Base-by-base conservation (phyloP, 2,113 vertebrate species). In the Theristicus caerulescens region DNA sequence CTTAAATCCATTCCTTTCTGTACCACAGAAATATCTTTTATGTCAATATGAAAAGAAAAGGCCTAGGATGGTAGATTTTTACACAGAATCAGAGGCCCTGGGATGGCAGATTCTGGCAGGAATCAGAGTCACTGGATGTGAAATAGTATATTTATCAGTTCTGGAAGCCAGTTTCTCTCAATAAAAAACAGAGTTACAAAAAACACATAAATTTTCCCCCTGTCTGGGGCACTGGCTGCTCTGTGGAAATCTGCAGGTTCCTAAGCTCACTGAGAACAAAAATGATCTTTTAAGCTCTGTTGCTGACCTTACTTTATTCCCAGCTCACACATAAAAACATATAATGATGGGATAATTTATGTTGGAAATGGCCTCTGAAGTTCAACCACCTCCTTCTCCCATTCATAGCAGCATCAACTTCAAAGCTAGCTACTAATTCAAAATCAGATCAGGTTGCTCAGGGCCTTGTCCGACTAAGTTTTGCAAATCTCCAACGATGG, bases 251-350 rank as follows among this genome's bases (percentile, higher is more conserved):
- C 61, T 64, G 51, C 55, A 84, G 42, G 62, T 44, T 80, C n/a
- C 29, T 78, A 72, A 83, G 21, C 51, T 73, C 82, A 88, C 49
- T n/a, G 59, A 38, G 47, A 92, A 76, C 9, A 96, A 90, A 83
- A 96, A 40, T 9, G 6, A 64, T 80, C 25, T 69, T 82, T 91
- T 64, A 94, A 95, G 16, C 19, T 70, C 58, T 66, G 36, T 52
- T 34, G 36, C 69, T 86, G 87, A 83, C 62, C 92, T 90, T 94
- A 58, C 51, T 89, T 67, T 77, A 86, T 79, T 82, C 52, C 84
- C 47, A 87, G 62, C 29, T 95, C 29, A 67, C 59, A 85, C 32
- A 64, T 32, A 32, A 70, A 85, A 74, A 62, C 64, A 86, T 15
- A 58, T 46, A 89, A 62, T 46, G 52, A 94, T 64, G 82, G n/a